Base-by-base conservation (phyloP, 1,140 invertebrate genomes). In the Antheraea mylitta region DNA sequence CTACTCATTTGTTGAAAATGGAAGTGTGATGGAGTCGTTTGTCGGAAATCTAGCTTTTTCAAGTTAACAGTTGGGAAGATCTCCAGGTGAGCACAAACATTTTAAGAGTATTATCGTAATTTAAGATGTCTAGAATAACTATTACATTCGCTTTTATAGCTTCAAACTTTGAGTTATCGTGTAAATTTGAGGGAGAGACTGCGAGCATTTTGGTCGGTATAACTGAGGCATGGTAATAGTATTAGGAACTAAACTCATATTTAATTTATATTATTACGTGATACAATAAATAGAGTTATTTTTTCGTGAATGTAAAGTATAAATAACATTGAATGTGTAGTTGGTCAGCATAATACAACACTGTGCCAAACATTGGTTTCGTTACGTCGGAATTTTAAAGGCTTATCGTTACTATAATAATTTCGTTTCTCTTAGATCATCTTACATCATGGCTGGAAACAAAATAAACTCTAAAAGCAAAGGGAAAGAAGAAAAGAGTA, bases 111-210 rank as follows among this genome's bases (percentile, higher is more conserved):
- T 73, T 70, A 72, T 85, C 79, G 90, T 86, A 77, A 87, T 86
- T 77, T 72, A 58, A 64, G 66, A 66, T 69, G 67, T 66, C 66
- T 89, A 72, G 68, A 67, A 84, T 72, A 71, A 74, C 68, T 71
- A 73, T 78, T 75, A 64, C 66, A 72, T 60, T 61, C 72, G 67
- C 73, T 80, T 82, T 74, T 76, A 63, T 77, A 42, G 36, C 64
- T 19, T 62, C 22, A 77, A 58, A 77, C 68, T 64, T 66, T 75
- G 76, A 69, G 69, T 86, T 85, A 78, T 81, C 78, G 74, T 73
- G 79, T 80, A 85, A 87, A 92, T 81, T 91, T 85, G 80, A 92
- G 90, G 91, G 91, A 92, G 91, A 92, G 91, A 92, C 91, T 83
- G 75, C 73, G 82, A 81, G 69, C 78, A 71, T 83, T 78, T 83